Evolutionary conservation across 2,113 vertebrate species (phyloP), one percentile per base, ranked within the genome.

Genomic region (Thamnaconus septentrionalis): DNA sequence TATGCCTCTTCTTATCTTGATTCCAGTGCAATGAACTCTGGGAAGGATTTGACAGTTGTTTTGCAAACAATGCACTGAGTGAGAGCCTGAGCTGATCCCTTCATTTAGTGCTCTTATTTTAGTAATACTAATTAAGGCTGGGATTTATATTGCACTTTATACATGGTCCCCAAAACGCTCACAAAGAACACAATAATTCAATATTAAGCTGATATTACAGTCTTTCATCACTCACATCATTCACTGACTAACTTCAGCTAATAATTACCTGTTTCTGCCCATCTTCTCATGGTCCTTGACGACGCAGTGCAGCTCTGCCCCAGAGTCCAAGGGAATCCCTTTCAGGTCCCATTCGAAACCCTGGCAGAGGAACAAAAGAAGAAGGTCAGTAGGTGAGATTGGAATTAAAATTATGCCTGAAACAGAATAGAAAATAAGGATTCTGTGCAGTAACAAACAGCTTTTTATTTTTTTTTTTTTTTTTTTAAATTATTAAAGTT

Each of bases 291-390:
- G 96, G 85, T 99, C 97, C 69, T 98, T 99, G 53, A 99, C 93
- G 0, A 98, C 96, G 6, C 97, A 92, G 0, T 92, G 93, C 51
- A 99, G 91, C 78, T 98, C 96, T 0, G 95, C 91, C 0, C 80
- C 78, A 0, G 92, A 87, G 66, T 98, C 95, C 88, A 98, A 76
- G 3, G 96, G 94, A 7, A 92, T 31, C 49, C 96, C 96, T 84
- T 99, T 98, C 64, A 99, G 90, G 44, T 99, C 97, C 96, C 96
- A 99, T 61, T 99, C 96, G 0, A 99, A 98, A 1, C 96, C 96
- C 96, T 98, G 75, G 18, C 18, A 43, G 3, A 11, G 12, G 9
- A 56, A 9, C 41, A 1, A 50, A 50, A n/a, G 8, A 50, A 50
- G 2, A 3, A 50, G n/a, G 48, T 31, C 18, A 31, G 18, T 31